Evolutionary conservation across 2,113 vertebrate genomes (phyloP), one percentile per base, ranked within the genome.

Genomic region (Nansenia antarctica): DNA sequence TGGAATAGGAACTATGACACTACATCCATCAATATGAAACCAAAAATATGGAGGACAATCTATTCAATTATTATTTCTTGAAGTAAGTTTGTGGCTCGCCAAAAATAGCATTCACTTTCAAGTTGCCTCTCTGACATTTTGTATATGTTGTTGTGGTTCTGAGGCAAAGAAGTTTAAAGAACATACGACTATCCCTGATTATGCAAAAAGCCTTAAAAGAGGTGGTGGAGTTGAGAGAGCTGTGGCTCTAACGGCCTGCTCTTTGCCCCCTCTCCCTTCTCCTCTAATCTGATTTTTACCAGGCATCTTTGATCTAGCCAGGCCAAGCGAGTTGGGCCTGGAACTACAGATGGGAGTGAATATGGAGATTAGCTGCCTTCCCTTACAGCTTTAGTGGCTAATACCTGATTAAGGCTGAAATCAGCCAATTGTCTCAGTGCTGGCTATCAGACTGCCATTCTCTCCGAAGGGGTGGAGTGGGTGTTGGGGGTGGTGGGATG

Each of bases 321-420:
- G 90, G 92, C 89, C 92, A 89, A 90, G 91, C 92, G 88, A 92
- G 92, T 92, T 89, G 91, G 91, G 91, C 90, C 93, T 89, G 70
- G 90, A 88, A 91, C 93, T 94, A 92, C 96, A 98, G 95, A 97
- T 95, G 96, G n/a, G 95, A 93, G 92, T 93, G 94, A 97, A 94
- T 95, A 93, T 97, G 94, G 94, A 96, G 96, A 97, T 98, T 95
- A 98, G 94, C 90, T 90, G 91, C 90, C 92, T 90, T 89, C 93
- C 91, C 90, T 92, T 94, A 91, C 94, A 92, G 94, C 95, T 95
- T 93, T 92, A 91, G 91, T 90, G 92, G 92, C 93, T 96, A 95
- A 96, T 95, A 95, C 96, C 96, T 98, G 96, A 98, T 98, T 98
- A 98, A 94, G 92, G 93, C 91, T 73, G 77, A 92, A 94, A 93